Base-by-base conservation (phyloP, 2,888 invertebrate species). In the Abrostola tripartita region DNA sequence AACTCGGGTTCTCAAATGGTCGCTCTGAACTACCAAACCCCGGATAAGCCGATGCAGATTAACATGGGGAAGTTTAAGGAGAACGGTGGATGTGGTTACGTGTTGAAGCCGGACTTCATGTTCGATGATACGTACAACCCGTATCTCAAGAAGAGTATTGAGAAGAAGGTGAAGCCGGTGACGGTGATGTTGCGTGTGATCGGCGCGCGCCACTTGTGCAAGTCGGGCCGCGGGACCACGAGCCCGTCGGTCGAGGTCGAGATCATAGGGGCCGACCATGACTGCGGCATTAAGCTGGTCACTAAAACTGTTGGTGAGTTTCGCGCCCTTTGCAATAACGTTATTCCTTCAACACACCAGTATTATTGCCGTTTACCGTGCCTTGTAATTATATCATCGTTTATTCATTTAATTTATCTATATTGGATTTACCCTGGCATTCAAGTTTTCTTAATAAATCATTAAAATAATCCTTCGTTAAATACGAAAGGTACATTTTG, bases 1-100 rank as follows among this genome's bases (percentile, higher is more conserved):
- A 99, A 98, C 89, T 96, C 96, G 10, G 99, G 99, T 0, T 98
- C 98, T 52, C 99, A 99, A 91, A 98, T 99, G 98, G 98, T 98
- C 0, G 99, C 99, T 0, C 93, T 99, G 5, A 99, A 99, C 92
- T 99, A 98, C 90, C 99, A 99, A 91, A 99, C 99, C 0, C 96
- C 96, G 68, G 99, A 99, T 88, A 98, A 98, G 85, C 95, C 98
- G 10, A 99, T 99, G 99, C 99, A 99, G 90, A 87, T 99, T 9
- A 99, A 99, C 91, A 97, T 97, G 86, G 98, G 98, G 0, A 97
- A 97, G 87, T 99, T 99, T 87, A 95, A 97, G 37, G 97, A 98
- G 85, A 99, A 99, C 85, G 99, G 98, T 0, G 95, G 96, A 40
- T 99, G 98, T 88, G 99, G 99, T 0, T 99, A 97, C 88, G 95